Evolutionary conservation across 2,888 invertebrate genomes (phyloP).

Genomic region (Nomada flava): DNA sequence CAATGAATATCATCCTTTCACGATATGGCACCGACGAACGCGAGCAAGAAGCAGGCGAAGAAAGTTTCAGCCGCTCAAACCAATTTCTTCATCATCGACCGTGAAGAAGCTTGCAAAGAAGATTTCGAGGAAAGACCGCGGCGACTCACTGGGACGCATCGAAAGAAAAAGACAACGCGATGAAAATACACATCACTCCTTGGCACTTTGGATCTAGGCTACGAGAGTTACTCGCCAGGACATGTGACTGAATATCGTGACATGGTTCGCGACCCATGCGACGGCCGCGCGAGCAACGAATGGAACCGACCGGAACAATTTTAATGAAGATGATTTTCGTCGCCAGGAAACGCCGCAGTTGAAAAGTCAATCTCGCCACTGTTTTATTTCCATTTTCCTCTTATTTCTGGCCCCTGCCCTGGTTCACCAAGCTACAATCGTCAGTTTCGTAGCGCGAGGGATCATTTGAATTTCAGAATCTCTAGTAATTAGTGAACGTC

Average conservation of each 20-base stretch:
- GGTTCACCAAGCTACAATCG: no score
- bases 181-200: constrained; percentile 45
- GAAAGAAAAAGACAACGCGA: constrained; percentile 9
- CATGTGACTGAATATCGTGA: constrained; percentile 73
- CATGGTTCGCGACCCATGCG: constrained; percentile 77
- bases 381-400: neutral
- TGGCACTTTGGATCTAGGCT: constrained; percentile 71
- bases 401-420: neutral
- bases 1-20: no score
- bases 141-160: neutral
- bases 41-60: neutral
- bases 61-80: neutral
- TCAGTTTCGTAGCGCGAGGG: neutral
- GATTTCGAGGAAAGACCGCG: neutral
- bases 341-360: constrained; percentile 62
- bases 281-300: constrained; percentile 76
- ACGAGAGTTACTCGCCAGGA: constrained; percentile 64
- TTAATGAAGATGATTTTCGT: constrained; percentile 76
- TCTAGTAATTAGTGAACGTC: no score
- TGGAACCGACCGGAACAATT: constrained; percentile 77
- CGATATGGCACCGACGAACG: no score
- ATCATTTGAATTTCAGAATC: no score
- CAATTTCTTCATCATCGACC: neutral
- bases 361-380: constrained; percentile 29
- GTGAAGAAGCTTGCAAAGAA: neutral